Base-by-base conservation (phyloP, 1,140 invertebrate genomes). In the Ceratoteleas bidentatus region DNA sequence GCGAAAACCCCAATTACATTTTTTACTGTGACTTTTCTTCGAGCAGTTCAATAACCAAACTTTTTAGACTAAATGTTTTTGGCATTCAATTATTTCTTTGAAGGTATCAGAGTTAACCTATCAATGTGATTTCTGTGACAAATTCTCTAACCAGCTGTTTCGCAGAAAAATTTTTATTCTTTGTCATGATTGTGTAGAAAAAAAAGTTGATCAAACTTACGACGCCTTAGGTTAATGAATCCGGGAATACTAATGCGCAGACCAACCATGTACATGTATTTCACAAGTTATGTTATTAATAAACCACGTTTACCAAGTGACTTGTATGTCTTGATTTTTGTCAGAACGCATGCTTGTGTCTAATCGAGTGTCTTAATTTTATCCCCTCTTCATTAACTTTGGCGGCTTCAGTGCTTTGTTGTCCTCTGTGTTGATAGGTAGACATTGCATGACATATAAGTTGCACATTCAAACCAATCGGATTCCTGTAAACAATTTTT, bases 221-320 rank as follows among this genome's bases (percentile, higher is more conserved):
- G 15, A 50, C 49, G 49, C 49, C 32, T 70, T 79, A 75, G 36
- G 75, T 64, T 65, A 65, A 76, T 16, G 6, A 68, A 47, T 10
- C 58, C 11, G 61, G 76, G 86, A 86, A 87, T 87, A 86, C 85
- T 85, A 79, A 74, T 85, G 83, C 70, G 62, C 15, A 50, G 9
- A 49, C 73, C 14, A 80, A 81, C 54, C 43, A 85, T 88, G 86
- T 89, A 88, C 57, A 85, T 87, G 85, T 89, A 88, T 86, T 66
- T 85, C 83, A 84, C 84, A 40, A 86, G 80, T 83, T 78, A 84
- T 76, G 80, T 83, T 78, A 84, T 76, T 75, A 88, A 90, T 90
- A 89, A 90, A 90, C 45, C 65, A 84, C 77, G 38, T 80, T 77
- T 52, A 13, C 72, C 80, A 77, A 84, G 68, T 52, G 68, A 65